Evolutionary conservation across 2,113 vertebrate genomes (phyloP).

Genomic region (Callipepla californica): DNA sequence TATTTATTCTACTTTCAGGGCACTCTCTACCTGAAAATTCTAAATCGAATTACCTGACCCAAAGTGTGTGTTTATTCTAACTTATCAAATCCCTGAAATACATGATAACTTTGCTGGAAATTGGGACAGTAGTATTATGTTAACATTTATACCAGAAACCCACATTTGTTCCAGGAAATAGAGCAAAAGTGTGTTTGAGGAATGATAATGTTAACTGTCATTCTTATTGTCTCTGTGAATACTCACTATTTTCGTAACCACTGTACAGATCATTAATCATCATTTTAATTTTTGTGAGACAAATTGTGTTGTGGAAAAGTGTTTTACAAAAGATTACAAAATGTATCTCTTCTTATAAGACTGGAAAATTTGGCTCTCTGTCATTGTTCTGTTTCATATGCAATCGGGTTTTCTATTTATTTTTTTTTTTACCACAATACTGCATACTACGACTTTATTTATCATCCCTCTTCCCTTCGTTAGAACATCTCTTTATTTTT

Average conservation of each 20-base stretch:
- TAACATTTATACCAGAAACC: neutral
- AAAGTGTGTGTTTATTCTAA: neutral
- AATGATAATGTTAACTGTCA: neutral
- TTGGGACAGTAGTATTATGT: neutral
- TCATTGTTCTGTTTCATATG: neutral
- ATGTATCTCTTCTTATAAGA: neutral
- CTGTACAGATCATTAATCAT: neutral
- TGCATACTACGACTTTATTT: constrained; percentile 58
- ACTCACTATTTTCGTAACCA: neutral
- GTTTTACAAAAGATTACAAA: neutral
- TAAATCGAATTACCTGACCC: neutral
- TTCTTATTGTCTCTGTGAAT: neutral
- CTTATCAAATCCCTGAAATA: neutral
- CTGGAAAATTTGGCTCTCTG: neutral
- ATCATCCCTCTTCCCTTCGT: constrained; percentile 33
- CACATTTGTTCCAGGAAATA: constrained; percentile 5
- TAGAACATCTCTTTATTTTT: constrained; percentile 18
- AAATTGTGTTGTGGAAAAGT: neutral
- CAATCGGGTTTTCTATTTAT: neutral
- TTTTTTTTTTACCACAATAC: neutral
- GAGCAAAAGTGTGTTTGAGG: neutral
- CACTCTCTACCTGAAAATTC: neutral
- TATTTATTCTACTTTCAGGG: neutral
- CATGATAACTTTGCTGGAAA: constrained; percentile 13
- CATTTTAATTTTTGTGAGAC: neutral